Base-by-base conservation (phyloP, 2,113 vertebrate species). In the Gavia stellata region DNA sequence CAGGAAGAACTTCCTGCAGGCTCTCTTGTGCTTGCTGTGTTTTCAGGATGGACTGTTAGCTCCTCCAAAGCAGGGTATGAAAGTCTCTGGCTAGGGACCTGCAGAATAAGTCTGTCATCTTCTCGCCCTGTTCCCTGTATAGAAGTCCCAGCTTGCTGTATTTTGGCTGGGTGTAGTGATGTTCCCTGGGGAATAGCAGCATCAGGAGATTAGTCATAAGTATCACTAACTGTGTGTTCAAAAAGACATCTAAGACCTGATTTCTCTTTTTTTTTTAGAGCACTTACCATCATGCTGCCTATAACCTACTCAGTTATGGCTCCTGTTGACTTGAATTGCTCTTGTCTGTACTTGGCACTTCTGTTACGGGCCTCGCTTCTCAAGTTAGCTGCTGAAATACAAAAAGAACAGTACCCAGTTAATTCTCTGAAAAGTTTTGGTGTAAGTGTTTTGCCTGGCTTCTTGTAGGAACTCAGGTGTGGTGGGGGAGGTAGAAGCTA, bases 151-250 rank as follows among this genome's bases (percentile, higher is more conserved):
- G 89, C 86, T 79, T 34, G 31, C 71, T 67, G 53, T 82, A 56
- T 38, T 92, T 67, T 92, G 83, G 55, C 91, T 95, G 89, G 47
- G 20, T 82, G 52, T 10, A 62, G 88, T 50, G 66, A 67, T 91
- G 53, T 91, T 95, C 92, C 56, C 71, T 66, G 73, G 70, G 84
- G 81, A 94, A 67, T 5, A 62, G 94, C 94, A 95, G 92, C 92
- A 88, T 28, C 80, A 61, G 80, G 10, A 53, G 70, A 90, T 95
- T 90, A 93, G 78, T 94, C 79, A 82, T 63, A 47, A 74, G 10
- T 42, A 34, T 73, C 85, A 52, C 85, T 85, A n/a, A 47, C 67
- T 89, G 59, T 7, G 7, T 81, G 47, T 81, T 90, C 70, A 75
- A 52, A 90, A 82, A 92, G 79, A 71, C 59, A 85, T 36, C 34